Evolutionary conservation across 2,797 vertebrate genomes (phyloP), one percentile per base, ranked within the genome.

Genomic region (Phalanger gymnotis): DNA sequence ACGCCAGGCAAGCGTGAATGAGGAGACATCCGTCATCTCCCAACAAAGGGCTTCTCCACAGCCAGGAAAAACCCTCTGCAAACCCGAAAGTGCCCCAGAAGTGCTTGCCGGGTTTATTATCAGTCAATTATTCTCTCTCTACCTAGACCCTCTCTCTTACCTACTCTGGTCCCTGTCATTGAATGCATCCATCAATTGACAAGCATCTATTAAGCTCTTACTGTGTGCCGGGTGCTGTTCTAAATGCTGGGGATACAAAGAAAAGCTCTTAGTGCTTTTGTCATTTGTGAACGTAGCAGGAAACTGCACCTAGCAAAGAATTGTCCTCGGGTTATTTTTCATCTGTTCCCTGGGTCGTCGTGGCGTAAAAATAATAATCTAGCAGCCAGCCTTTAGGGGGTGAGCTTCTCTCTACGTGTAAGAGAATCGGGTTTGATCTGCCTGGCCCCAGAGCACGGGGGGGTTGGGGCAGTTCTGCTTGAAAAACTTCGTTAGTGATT

Each of bases 61-160:
- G 61, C 31, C 58, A 61, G 57, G 28, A 31, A 12, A 58, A 12
- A 28, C 98, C 31, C 58, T 53, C 95, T 16, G 47, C 53, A 95
- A 73, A 95, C 22, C 57, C 91, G 16, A 19, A 40, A n/a, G 61
- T n/a, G 61, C 14, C 6, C n/a, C 19, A 2, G 66, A 40, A 22
- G 34, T 27, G n/a, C n/a, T 66, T 14, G 58, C 31, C 3, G 2
- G 58, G 12, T 66, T 66, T 25, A 40, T 47, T 47, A 22, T 22
- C 7, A 10, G 19, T 25, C 66, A 73, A 9, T n/a, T 19, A 6
- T 22, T 73, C 2, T 40, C n/a, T 73, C 5, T 34, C 30, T 11
- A 14, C 31, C 31, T 61, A 34, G 31, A 13, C 58, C n/a, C 31
- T 66, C 61, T 66, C 61, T 73, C n/a, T 34, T 16, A n/a, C 34